These are phyloP conservation scores for Ophion costatus DNA, from an alignment of 2,888 invertebrate genomes.

Conservation along the genomic window DNA sequence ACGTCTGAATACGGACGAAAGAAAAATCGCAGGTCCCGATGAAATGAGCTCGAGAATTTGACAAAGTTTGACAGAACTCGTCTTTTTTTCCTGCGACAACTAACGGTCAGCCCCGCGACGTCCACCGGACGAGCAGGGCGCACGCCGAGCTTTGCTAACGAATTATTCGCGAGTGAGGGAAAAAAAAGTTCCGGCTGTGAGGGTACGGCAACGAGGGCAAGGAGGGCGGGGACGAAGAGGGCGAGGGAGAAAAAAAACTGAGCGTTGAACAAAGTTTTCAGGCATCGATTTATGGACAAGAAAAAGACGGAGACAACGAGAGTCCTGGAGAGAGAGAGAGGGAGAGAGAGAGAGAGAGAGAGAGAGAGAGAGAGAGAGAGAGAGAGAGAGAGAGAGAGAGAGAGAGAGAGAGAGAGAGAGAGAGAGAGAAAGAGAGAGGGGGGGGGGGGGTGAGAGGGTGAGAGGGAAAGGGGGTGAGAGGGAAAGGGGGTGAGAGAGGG, in stretches of 20 bases:
- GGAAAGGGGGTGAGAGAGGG: constrained; percentile 11
- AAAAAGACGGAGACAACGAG: too few relatives aligned
- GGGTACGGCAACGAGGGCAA: constrained; percentile 34
- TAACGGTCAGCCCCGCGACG: too few relatives aligned
- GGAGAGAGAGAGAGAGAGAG: constrained; percentile 15
- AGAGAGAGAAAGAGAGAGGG: too few relatives aligned
- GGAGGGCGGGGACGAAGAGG: constrained; percentile 4
- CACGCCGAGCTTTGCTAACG: neutral
- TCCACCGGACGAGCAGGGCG: too few relatives aligned
- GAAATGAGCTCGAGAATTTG: too few relatives aligned
- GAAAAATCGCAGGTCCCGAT: too few relatives aligned
- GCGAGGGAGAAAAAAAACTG: neutral
- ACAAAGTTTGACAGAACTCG: too few relatives aligned
- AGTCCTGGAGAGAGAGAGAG: too few relatives aligned
- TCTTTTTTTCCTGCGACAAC: too few relatives aligned
- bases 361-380: constrained; percentile 13
- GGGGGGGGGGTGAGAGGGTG: too few relatives aligned
- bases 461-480: constrained; percentile 7
- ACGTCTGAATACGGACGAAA: too few relatives aligned
- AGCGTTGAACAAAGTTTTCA: neutral
- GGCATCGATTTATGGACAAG: neutral
- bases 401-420: constrained; percentile 15
- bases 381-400: constrained; percentile 12
- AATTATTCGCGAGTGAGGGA: neutral
- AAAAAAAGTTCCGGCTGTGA: too few relatives aligned